Evolutionary conservation across 2,888 invertebrate species (phyloP).

Genomic region (Drosophila buzzatii): DNA sequence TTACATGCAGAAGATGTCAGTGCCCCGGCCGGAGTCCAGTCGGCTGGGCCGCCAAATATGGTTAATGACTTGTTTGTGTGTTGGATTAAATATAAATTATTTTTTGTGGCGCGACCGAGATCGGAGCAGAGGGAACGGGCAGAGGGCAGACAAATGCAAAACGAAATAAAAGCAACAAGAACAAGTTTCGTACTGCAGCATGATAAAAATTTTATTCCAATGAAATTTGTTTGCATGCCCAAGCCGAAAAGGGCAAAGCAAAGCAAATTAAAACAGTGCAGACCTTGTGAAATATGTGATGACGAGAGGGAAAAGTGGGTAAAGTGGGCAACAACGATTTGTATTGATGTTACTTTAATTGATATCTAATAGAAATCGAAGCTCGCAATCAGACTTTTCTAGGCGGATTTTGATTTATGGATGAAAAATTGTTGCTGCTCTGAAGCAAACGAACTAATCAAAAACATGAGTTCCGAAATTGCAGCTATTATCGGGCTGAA

Average conservation of each 20-base stretch:
- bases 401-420: slow-evolving; percentile 36
- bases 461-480: slow-evolving; percentile 34
- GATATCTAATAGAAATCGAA: slow-evolving; percentile 23
- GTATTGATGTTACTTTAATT: slow-evolving; percentile 39
- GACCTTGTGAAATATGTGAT: not conserved
- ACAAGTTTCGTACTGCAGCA: slow-evolving; percentile 57
- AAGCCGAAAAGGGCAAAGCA: slow-evolving; percentile 13
- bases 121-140: slow-evolving; percentile 6
- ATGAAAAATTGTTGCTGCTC: slow-evolving; percentile 10
- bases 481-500: slow-evolving; percentile 26
- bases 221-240: slow-evolving; percentile 48
- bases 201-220: slow-evolving; percentile 64
- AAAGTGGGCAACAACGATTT: not conserved
- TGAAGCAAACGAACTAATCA: slow-evolving; percentile 42
- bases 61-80: slow-evolving; percentile 78
- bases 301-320: not conserved
- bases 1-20: slow-evolving; percentile 64
- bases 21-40: slow-evolving; percentile 24
- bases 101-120: slow-evolving; percentile 46
- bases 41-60: slow-evolving; percentile 55
- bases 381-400: slow-evolving; percentile 20
- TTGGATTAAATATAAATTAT: slow-evolving; percentile 76
- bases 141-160: slow-evolving; percentile 18
- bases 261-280: slow-evolving; percentile 9
- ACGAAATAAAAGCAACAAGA: slow-evolving; percentile 27